phyloP scores from a whole-genome alignment of 1,140 invertebrate genomes.

The Heliconius himera region DNA sequence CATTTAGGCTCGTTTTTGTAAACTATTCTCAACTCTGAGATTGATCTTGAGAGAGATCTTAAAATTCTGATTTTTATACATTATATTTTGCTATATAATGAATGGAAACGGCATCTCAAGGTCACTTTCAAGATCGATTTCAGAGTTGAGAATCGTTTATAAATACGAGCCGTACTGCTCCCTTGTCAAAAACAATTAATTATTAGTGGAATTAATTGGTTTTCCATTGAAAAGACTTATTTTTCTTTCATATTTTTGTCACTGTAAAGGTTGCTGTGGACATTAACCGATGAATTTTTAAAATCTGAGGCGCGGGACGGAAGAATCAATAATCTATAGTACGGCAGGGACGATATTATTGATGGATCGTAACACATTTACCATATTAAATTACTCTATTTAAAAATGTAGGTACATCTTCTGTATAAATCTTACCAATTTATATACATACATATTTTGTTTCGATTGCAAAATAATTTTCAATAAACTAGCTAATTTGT shows the following conservation, averaged over 20 bases:
- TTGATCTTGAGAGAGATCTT: too few species aligned
- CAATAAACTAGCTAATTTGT: not conserved
- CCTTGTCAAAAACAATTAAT: not conserved
- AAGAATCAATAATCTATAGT: slow-evolving; percentile 73
- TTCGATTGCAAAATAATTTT: not conserved
- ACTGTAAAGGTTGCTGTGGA: slow-evolving; percentile 62
- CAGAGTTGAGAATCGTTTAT: too few species aligned
- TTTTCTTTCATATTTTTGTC: slow-evolving; percentile 13
- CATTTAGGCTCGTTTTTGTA: not conserved
- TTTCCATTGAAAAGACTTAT: not conserved
- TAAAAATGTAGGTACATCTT: not conserved
- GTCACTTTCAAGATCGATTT: too few species aligned
- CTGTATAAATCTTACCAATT: slow-evolving; percentile 13
- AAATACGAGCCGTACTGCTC: not conserved
- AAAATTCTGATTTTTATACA: too few species aligned
- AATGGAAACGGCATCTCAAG: too few species aligned
- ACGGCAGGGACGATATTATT: slow-evolving; percentile 58
- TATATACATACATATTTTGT: not conserved
- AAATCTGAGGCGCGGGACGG: slow-evolving; percentile 73
- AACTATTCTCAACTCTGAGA: too few species aligned
- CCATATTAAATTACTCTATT: not conserved
- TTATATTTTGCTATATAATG: too few species aligned
- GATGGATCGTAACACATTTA: slow-evolving; percentile 32
- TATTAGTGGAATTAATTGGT: not conserved
- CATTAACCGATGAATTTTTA: slow-evolving; percentile 73